Evolutionary conservation across 1,140 invertebrate species (phyloP), one percentile per base, ranked within the genome.

Genomic region (Eulimnadia texana): DNA sequence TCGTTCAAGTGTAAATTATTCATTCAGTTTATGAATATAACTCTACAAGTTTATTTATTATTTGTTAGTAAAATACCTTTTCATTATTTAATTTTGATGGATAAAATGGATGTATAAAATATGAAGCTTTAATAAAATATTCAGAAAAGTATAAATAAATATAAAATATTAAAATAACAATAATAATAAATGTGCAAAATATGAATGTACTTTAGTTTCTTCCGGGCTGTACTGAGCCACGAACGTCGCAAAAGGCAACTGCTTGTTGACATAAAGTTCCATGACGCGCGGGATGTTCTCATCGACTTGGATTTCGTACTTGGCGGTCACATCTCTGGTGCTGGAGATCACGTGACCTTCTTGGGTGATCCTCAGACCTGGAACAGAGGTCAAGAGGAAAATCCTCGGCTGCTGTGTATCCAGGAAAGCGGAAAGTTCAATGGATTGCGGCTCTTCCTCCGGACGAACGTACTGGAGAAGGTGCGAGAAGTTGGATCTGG

Each of bases 281-380:
- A 51, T 25, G 16, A 33, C 53, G 10, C 33, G 49, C 1, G 60
- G 60, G 19, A 33, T 6, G 1, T n/a, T 28, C n/a, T 54, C 33
- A 20, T 57, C 55, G n/a, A 29, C 27, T n/a, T 57, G 55, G 22
- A 57, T 16, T 57, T 57, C 55, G 22, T 57, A 57, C 25, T 27
- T 28, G n/a, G 33, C 9, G 28, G 2, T 16, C 3, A 33, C 22
- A 29, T 23, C 22, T 3, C 33, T 57, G 55, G 27, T n/a, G 9
- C 20, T 29, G 16, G 27, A 20, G 19, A 16, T 29, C 10, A 57
- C n/a, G 24, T 57, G 55, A 3, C 55, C 55, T 27, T 29, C 16
- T 10, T 57, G 55, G 27, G 27, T 1, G 22, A 57, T 16, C 16
- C 16, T 27, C 28, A 57, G 27, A 6, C 16, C 25, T 57, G 55